Evolutionary conservation across 1,140 invertebrate genomes (phyloP).

Genomic region (Solen grandis): DNA sequence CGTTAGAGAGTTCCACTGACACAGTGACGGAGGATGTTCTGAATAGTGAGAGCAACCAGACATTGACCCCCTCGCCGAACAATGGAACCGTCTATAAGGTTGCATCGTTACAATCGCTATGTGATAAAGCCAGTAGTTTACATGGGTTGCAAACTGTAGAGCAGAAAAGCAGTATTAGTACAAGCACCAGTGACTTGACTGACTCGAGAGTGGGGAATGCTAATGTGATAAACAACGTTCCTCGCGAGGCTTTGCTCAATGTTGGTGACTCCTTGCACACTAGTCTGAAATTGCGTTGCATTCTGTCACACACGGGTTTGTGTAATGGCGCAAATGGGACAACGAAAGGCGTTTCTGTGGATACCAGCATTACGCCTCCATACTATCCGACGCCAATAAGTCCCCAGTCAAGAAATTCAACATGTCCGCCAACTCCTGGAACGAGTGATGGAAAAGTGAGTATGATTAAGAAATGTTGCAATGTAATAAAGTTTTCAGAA

Average conservation of each 20-base stretch:
- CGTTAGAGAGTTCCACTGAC: slow-evolving; percentile 82
- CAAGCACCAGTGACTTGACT: slow-evolving; percentile 80
- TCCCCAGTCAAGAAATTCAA: slow-evolving; percentile 70
- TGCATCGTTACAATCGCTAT: slow-evolving; percentile 32
- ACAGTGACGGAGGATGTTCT: slow-evolving; percentile 79
- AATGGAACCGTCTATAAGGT: slow-evolving; percentile 29
- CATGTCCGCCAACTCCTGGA: slow-evolving; percentile 73
- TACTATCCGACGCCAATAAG: slow-evolving; percentile 64
- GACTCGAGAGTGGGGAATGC: slow-evolving; percentile 72
- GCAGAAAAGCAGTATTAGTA: slow-evolving; percentile 74
- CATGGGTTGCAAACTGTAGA: slow-evolving; percentile 57
- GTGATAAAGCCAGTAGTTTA: slow-evolving; percentile 42
- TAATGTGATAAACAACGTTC: background rate
- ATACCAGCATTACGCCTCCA: slow-evolving; percentile 37
- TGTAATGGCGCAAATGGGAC: slow-evolving; percentile 54
- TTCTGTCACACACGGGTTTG: slow-evolving; percentile 44
- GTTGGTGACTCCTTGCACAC: slow-evolving; percentile 1
- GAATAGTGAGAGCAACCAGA: slow-evolving; percentile 38
- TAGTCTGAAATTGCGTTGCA: slow-evolving; percentile 46
- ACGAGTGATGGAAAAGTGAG: slow-evolving; percentile 65
- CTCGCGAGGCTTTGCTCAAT: slow-evolving; percentile 34
- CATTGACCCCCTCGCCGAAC: slow-evolving; percentile 7
- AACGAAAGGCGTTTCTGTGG: slow-evolving; percentile 40
- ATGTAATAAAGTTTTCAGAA: no score
- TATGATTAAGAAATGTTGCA: no score